Evolutionary conservation across 2,888 invertebrate species (phyloP).

Genomic region (Callyntrura sp.): DNA sequence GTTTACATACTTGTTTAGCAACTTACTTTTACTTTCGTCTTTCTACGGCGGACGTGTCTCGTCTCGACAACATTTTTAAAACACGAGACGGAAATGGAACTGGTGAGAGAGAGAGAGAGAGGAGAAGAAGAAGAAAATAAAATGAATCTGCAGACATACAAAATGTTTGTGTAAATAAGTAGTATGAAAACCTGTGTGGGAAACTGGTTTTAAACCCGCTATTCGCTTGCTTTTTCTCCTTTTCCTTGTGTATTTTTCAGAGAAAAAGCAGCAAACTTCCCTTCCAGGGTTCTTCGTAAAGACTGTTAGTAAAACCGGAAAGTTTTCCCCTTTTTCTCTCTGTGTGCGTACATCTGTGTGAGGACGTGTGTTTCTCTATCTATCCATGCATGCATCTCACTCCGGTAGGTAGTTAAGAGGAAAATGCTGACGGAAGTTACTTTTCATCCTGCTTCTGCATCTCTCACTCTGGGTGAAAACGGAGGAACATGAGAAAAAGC

Average conservation of each 20-base stretch:
- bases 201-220: constrained; percentile 51
- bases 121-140: constrained; percentile 13
- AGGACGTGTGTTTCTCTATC: constrained; percentile 28
- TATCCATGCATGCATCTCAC: constrained; percentile 52
- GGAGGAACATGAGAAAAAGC: constrained; percentile 76
- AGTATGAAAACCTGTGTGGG: constrained; percentile 63
- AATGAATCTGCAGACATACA: too few relatives aligned
- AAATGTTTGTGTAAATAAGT: neutral
- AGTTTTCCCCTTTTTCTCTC: constrained; percentile 73
- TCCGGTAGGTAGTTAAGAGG: constrained; percentile 41
- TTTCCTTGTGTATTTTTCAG: constrained; percentile 29
- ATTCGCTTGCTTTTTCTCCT: constrained; percentile 59
- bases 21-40: constrained; percentile 29
- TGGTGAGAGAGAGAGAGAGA: constrained; percentile 27
- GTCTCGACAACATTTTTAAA: constrained; percentile 46
- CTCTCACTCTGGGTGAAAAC: constrained; percentile 28
- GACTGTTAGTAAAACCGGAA: constrained; percentile 75
- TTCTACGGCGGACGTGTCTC: neutral
- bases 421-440: constrained; percentile 50
- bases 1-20: constrained; percentile 54
- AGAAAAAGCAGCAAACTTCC: constrained; percentile 78
- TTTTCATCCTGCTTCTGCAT: constrained; percentile 44
- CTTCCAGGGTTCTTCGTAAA: constrained; percentile 75
- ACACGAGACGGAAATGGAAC: constrained; percentile 69
- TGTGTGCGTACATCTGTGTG: constrained; percentile 5